Base-by-base conservation (phyloP, 2,797 vertebrate species). In the Bucorvus abyssinicus region DNA sequence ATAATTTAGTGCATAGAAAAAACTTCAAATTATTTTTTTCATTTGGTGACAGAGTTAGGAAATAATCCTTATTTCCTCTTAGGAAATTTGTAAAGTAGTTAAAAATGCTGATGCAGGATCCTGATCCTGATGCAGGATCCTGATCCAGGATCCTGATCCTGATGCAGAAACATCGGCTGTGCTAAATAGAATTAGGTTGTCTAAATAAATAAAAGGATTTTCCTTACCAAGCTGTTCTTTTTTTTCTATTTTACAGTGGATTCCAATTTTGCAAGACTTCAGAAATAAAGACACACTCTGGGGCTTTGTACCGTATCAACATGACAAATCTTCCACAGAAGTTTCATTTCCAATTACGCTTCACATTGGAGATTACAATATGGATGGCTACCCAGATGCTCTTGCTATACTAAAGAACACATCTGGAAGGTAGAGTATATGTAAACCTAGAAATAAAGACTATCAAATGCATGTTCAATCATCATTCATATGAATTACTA, bases 341-440 rank as follows among this genome's bases (percentile, higher is more conserved):
- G 91, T 94, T 59, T 95, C 91, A 52, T 95, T 98, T 91, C 99
- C 99, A 56, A 98, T 99, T 95, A 98, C 98, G 5, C 98, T 99
- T 92, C 99, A 99, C 96, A 96, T 99, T 29, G 99, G 99, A 83
- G 99, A 99, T 98, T 99, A 99, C 97, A 99, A 99, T 97, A 98
- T 99, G 98, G 99, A 99, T n/a, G 99, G 99, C 84, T 99, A 99
- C 95, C 99, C 99, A 27, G 99, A 99, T 69, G 99, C 99, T n/a
- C 98, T 99, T 63, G 99, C 98, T 73, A 97, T 99, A 94, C 97
- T 99, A 30, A 98, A 84, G 92, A 99, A 99, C 95, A 98, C 97
- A 69, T 99, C 98, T 38, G 98, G 98, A 96, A 98, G 99, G 99
- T 99, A 98, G 60, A 92, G 81, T 76, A 73, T 64, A 23, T 55